phyloP scores from a whole-genome alignment of 2,113 vertebrate genomes.

The Corapipo altera region DNA sequence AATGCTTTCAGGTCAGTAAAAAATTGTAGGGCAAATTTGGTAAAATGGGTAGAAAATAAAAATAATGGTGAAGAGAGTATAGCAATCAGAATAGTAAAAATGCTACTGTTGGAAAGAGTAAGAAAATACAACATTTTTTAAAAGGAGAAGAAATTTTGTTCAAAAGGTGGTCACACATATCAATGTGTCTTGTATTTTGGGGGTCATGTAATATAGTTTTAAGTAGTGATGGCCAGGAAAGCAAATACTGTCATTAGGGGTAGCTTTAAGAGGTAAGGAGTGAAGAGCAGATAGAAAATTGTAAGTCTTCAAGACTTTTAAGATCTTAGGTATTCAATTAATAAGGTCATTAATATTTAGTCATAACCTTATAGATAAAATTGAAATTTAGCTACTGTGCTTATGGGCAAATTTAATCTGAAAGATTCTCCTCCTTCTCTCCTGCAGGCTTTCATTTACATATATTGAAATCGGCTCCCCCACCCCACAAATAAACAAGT shows the following conservation, averaged over 20 bases:
- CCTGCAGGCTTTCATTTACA: neutral
- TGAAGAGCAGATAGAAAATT: neutral
- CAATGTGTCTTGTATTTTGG: neutral
- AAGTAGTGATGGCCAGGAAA: neutral
- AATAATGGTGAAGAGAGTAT: neutral
- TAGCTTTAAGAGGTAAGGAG: neutral
- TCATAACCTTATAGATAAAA: neutral
- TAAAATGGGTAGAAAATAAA: neutral
- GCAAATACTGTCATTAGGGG: neutral
- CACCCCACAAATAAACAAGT: neutral
- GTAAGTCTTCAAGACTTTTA: too few species aligned
- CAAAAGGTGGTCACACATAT: neutral
- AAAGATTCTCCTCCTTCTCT: neutral
- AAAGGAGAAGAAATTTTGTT: neutral
- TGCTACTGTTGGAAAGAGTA: neutral
- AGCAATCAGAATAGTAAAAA: neutral
- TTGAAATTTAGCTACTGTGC: neutral
- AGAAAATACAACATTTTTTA: neutral
- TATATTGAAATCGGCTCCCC: neutral
- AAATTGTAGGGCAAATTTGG: neutral
- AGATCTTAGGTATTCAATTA: neutral
- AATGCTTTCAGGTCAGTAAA: neutral
- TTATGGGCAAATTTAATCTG: neutral
- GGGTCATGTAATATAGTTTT: neutral
- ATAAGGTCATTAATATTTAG: conserved; percentile 16